phyloP scores from a whole-genome alignment of 2,113 vertebrate species.

The Indicator indicator region DNA sequence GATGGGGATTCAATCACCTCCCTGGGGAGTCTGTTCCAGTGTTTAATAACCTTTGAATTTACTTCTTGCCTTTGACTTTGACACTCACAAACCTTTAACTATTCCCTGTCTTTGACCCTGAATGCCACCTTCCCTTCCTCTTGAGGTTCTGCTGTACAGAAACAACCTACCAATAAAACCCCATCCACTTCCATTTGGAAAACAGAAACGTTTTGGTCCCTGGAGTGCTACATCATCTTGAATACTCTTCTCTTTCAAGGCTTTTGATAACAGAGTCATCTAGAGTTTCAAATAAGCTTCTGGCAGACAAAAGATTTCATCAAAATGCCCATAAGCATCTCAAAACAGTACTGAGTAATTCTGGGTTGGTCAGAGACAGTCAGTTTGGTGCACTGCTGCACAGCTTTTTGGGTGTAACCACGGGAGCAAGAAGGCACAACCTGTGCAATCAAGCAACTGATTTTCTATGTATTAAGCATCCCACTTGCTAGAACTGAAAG shows the following conservation, averaged over 20 bases:
- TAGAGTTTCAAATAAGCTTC: background rate
- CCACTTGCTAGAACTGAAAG: background rate
- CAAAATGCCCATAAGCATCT: background rate
- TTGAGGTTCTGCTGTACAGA: background rate
- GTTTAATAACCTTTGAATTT: background rate
- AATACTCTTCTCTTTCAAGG: background rate
- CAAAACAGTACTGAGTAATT: background rate
- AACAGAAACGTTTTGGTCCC: background rate
- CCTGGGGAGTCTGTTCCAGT: too few relatives aligned
- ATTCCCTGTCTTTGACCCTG: background rate
- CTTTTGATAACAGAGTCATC: background rate
- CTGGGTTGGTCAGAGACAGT: background rate
- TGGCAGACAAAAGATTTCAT: background rate
- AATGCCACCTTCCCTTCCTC: background rate
- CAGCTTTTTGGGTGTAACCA: background rate
- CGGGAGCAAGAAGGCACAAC: background rate
- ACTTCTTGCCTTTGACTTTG: background rate
- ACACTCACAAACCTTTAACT: background rate
- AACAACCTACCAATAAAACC: background rate
- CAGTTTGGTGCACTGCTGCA: background rate
- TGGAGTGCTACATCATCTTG: background rate
- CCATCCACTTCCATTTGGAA: background rate
- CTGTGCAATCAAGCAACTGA: background rate
- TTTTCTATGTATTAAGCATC: background rate
- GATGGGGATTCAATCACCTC: too few relatives aligned